Base-by-base conservation (phyloP, 2,113 vertebrate species). In the Nycticebus coucang region DNA sequence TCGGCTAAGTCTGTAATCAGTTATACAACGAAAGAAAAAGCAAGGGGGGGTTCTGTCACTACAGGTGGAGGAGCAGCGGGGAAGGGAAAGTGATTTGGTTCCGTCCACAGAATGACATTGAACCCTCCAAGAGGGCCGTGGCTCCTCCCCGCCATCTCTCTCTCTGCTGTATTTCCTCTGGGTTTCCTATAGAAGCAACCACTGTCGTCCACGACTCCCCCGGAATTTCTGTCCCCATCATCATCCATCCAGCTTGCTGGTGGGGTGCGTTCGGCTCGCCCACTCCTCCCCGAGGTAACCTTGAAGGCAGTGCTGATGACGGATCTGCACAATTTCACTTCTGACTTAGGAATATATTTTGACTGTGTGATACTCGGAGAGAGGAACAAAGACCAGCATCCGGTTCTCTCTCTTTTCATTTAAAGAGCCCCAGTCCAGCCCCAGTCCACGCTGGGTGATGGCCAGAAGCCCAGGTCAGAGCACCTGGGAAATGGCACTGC, bases 251-350 rank as follows among this genome's bases (percentile, higher is more conserved):
- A 59, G 78, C 92, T 59, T 0, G 26, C 50, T 78, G 35, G 4
- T 14, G 66, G 62, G 4, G 87, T 94, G 62, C 50, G 79, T 81
- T 91, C 68, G 69, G 57, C 89, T 69, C 88, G 22, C 60, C 60
- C 60, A 62, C 24, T 3, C 60, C 60, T 62, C 87, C 96, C 91
- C 4, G 74, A 77, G 69, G 75, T 17, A n/a, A 97, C 96, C 96
- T 97, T 96, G 93, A 97, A 96, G 3, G 2, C 22, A 35, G 68
- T 84, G 79, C 72, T 82, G 78, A 93, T 69, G 95, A 97, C 41
- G 93, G 91, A 95, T 71, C 94, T 85, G 90, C 94, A 96, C 96
- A 92, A 89, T 50, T 96, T 95, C 91, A 88, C 26, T 37, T 74
- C 41, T 18, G 89, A 95, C 57, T 89, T 96, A 89, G 69, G 86